Evolutionary conservation across 2,113 vertebrate genomes (phyloP), one percentile per base, ranked within the genome.

Genomic region (Oncorhynchus keta): DNA sequence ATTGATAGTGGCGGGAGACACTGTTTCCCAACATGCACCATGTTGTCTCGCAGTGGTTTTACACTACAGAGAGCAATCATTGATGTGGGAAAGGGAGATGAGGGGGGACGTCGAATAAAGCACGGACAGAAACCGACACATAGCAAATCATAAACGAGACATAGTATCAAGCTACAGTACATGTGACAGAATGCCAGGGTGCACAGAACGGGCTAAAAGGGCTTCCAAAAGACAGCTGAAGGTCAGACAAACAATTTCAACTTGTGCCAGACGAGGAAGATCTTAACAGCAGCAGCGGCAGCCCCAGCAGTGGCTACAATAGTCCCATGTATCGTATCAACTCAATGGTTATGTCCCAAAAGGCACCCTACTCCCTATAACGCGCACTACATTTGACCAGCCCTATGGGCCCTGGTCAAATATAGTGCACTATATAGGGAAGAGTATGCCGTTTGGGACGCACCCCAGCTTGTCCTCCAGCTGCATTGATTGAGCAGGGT

Each of bases 401-500:
- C 39, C 39, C 39, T 45, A 45, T 45, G 39, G 39, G 39, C 39
- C 39, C 9, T 45, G 39, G 39, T 45, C 39, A 11, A 45, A 45
- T 11, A 9, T 45, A 45, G 39, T 45, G 39, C 12, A 45, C 39
- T 11, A 45, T 45, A 12, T 45, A 12, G 39, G 2, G 2, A 45
- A 11, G 2, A 45, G 39, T 9, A 11, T 45, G 39, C 39, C 39
- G 2, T 45, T 11, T 12, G 39, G 39, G 39, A 45, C 9, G 9
- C 39, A 12, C 9, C 0, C 9, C 39, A 45, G 0, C 65, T 75
- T 68, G 76, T 75, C 84, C 81, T 73, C 72, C 65, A 24, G 48
- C 65, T 48, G 70, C 74, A 85, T 82, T 82, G 87, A 81, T 79
- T 76, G 77, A 84, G 59, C 65, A 76, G 68, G 74, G 71, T 72